phyloP scores from a whole-genome alignment of 2,797 vertebrate genomes.

The Mus minutoides region DNA sequence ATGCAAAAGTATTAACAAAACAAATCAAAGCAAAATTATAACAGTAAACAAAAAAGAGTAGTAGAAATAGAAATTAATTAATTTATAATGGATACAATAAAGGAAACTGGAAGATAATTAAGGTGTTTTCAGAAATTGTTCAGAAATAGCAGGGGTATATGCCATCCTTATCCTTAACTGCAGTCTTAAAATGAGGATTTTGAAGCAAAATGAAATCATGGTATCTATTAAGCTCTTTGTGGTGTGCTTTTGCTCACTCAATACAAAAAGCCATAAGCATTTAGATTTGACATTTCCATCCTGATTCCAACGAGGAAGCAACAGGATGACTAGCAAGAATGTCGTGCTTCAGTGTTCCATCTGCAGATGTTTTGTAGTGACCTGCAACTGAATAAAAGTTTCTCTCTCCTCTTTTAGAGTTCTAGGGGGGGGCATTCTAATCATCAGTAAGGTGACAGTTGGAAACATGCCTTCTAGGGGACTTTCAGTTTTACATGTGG shows the following conservation, averaged over 20 bases:
- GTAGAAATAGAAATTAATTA: neutral
- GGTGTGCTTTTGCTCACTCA: neutral
- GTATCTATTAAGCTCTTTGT: neutral
- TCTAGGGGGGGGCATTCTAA: neutral
- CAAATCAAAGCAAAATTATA: slow-evolving; percentile 37
- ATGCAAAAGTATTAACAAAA: neutral
- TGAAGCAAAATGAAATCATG: neutral
- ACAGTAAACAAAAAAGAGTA: neutral
- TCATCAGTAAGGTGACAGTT: neutral
- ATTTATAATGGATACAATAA: neutral
- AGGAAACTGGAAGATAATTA: neutral
- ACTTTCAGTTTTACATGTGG: neutral
- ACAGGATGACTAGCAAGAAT: neutral
- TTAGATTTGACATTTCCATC: neutral
- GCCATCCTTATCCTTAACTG: neutral
- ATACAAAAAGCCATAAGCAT: neutral
- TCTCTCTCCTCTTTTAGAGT: neutral
- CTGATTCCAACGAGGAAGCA: neutral
- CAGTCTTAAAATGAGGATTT: neutral
- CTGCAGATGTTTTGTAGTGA: neutral
- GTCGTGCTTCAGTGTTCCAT: neutral
- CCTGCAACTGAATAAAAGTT: neutral
- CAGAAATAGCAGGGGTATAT: neutral
- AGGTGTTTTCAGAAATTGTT: neutral
- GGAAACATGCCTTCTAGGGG: neutral